Base-by-base conservation (phyloP, 2,797 vertebrate genomes). In the Anguilla pacifica region DNA sequence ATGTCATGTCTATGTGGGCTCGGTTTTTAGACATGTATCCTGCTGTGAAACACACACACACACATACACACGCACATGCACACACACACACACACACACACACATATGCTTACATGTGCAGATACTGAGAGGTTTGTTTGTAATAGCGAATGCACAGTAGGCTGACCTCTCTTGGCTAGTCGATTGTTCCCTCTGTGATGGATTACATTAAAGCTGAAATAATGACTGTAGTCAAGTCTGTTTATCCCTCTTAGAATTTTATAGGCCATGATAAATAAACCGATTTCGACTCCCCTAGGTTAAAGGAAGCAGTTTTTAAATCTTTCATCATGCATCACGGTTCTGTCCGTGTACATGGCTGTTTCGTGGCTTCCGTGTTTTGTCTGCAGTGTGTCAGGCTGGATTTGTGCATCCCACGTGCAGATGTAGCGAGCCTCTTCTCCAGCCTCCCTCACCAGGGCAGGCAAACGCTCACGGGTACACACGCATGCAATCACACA, bases 341-440 rank as follows among this genome's bases (percentile, higher is more conserved):
- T 86, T 81, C 84, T 87, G 84, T 84, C 88, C 86, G 89, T 87
- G 88, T 88, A 89, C 89, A 72, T 84, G 89, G 91, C 86, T 86
- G 85, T 87, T 92, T 87, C 88, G 90, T 89, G 89, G 85, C 86
- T 57, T 87, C 89, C 90, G 72, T 91, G 91, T 84, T 92, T 92
- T 85, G 89, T 92, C 91, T 91, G 89, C 89, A 90, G 88, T 91
- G 90, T 94, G 94, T 93, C 95, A 94, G 89, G 89, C 90, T 94
- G 89, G 74, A 92, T 95, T 94, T 93, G 90, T 92, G 91, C 91
- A 90, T 89, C 90, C 91, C 89, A 59, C 83, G 81, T 90, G 82
- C 90, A 91, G 89, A 87, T 91, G 87, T 64, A 87, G 90, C 89
- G 89, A 87, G 92, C 90, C 92, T 91, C 90, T 87, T 86, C 88